These are phyloP conservation scores for Mylabris sibirica DNA, from an alignment of 2,888 invertebrate species.

Conservation along the genomic window DNA sequence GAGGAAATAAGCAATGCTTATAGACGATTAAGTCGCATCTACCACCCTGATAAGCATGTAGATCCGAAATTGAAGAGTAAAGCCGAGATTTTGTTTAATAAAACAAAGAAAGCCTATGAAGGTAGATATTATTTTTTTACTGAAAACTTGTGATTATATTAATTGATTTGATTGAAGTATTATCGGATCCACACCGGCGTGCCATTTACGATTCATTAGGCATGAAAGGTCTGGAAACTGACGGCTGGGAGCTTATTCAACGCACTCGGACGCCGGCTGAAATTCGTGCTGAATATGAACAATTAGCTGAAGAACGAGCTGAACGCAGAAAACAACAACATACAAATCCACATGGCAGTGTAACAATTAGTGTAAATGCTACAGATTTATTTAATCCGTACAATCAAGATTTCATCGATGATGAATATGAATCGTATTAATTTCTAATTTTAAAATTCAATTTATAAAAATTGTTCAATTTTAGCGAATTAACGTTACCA, in stretches of 20 bases:
- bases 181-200: constrained; percentile 91
- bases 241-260: constrained; percentile 95
- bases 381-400: constrained; percentile 92
- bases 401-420: constrained; percentile 68
- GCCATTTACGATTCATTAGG: constrained; percentile 94
- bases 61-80: constrained; percentile 84
- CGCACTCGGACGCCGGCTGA: constrained; percentile 92
- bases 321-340: constrained; percentile 86
- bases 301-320: constrained; percentile 82
- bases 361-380: constrained; percentile 89
- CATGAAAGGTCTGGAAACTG: constrained; percentile 89
- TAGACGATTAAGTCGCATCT: constrained; percentile 87
- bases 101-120: constrained; percentile 94
- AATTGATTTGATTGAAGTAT: constrained; percentile 65
- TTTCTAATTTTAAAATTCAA: not conserved
- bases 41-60: constrained; percentile 96
- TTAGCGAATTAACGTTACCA: constrained; percentile 64
- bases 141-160: not conserved
- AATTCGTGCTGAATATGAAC: constrained; percentile 96
- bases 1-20: constrained; percentile 96
- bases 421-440: constrained; percentile 55
- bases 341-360: constrained; percentile 90
- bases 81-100: constrained; percentile 92
- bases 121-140: too few species aligned
- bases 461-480: not conserved